A percentile compares a stretch with the other conserved stretches of the same genome.
These are phyloP conservation scores for Agapornis canus DNA, from an alignment of 2,797 vertebrate genomes.

Conservation along the genomic window DNA sequence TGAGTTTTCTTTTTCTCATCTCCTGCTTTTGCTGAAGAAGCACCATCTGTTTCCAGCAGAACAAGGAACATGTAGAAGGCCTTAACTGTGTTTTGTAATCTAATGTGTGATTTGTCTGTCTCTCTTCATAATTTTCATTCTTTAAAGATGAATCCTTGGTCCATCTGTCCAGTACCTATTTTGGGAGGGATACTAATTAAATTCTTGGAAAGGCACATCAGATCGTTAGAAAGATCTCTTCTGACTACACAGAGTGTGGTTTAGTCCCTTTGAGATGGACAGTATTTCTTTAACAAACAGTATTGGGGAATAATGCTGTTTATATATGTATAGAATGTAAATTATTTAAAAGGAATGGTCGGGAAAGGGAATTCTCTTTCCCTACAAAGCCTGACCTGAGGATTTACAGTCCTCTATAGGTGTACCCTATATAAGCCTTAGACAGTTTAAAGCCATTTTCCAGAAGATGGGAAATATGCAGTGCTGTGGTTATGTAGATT, in stretches of 20 bases:
- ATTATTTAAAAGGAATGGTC: background rate
- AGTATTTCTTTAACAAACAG: background rate
- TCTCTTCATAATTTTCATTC: background rate
- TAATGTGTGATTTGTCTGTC: background rate
- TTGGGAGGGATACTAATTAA: background rate
- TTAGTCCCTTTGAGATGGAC: background rate
- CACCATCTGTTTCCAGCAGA: background rate
- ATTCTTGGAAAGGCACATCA: background rate
- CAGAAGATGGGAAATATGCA: background rate
- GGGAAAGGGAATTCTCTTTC: background rate
- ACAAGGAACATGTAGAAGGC: background rate
- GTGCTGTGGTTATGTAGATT: background rate
- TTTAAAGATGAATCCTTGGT: background rate
- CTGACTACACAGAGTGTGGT: background rate
- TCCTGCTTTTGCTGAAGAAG: background rate
- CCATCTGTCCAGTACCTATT: background rate
- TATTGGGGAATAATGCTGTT: background rate
- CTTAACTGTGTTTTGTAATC: background rate
- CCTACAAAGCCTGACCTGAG: background rate
- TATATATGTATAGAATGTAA: background rate
- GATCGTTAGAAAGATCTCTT: background rate
- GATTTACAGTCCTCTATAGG: background rate
- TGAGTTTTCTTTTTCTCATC: background rate
- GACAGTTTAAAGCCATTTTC: background rate
- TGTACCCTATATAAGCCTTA: background rate